Evolutionary conservation across 2,888 invertebrate genomes (phyloP).

Genomic region (Agrochola lychnidis): DNA sequence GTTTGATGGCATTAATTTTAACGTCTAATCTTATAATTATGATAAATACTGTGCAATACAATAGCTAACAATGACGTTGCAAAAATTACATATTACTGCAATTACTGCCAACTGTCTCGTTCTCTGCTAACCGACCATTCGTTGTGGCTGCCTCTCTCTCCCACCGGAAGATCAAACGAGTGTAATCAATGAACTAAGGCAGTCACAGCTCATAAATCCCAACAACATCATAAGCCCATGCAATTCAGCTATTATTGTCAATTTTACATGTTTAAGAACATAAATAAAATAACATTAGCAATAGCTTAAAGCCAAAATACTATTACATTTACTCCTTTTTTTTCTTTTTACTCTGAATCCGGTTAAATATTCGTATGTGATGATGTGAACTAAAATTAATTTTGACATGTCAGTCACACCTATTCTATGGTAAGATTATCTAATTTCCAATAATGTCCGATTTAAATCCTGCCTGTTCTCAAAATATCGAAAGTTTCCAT

Average conservation of each 20-base stretch:
- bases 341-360: background rate
- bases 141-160: background rate
- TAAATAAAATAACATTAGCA: background rate
- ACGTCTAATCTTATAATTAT: conserved; percentile 1
- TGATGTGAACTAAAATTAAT: background rate
- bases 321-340: background rate
- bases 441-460: conserved; percentile 19
- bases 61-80: conserved; percentile 2
- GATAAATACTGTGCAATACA: conserved; percentile 2
- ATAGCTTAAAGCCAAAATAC: background rate
- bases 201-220: background rate
- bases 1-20: background rate
- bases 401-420: conserved; percentile 9
- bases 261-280: conserved; percentile 7
- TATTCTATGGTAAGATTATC: background rate
- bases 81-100: background rate
- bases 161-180: background rate
- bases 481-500: background rate
- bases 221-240: conserved; percentile 1
- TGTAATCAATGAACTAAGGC: background rate
- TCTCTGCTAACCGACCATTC: background rate
- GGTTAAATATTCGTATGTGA: background rate
- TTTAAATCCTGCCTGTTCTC: conserved; percentile 14
- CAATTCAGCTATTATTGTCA: background rate
- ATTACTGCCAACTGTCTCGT: conserved; percentile 4